These are phyloP conservation scores for Palaemon carinicauda DNA, from an alignment of 1,140 invertebrate species.

Conservation along the genomic window DNA sequence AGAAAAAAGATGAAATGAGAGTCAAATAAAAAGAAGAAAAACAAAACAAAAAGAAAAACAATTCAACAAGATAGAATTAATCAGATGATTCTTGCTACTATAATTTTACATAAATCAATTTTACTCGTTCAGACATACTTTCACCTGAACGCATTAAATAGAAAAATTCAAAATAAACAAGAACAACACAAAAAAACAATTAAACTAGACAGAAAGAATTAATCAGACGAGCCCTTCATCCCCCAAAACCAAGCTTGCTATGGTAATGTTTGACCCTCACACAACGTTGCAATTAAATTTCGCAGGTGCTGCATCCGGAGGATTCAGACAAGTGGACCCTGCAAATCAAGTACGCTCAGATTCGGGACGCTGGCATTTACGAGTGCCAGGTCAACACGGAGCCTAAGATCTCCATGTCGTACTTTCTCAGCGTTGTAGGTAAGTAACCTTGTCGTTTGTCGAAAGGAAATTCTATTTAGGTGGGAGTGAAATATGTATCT, in stretches of 20 bases:
- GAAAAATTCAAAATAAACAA: not conserved
- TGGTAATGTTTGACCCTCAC: too few relatives aligned
- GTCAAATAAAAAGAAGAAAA: too few relatives aligned
- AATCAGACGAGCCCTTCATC: not conserved
- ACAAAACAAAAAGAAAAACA: too few relatives aligned
- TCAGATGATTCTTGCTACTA: too few relatives aligned
- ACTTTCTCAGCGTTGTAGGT: conserved; percentile 34
- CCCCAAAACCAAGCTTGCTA: too few relatives aligned
- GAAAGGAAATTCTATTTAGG: not conserved
- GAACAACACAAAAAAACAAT: not conserved
- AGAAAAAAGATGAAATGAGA: too few relatives aligned
- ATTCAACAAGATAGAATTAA: too few relatives aligned
- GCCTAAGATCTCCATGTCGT: conserved; percentile 35
- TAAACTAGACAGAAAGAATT: not conserved
- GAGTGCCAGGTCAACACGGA: conserved; percentile 68
- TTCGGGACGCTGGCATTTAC: conserved; percentile 67
- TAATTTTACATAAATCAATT: too few relatives aligned
- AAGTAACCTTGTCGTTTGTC: not conserved
- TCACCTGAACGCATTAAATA: too few relatives aligned
- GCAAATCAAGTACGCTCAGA: conserved; percentile 68
- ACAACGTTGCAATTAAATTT: conserved; percentile 65
- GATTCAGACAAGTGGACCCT: conserved; percentile 69
- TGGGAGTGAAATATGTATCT: too few relatives aligned
- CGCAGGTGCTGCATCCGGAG: conserved; percentile 64
- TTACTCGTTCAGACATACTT: too few relatives aligned